These are phyloP conservation scores for Hippolais icterina DNA, from an alignment of 2,113 vertebrate genomes.

Conservation along the genomic window DNA sequence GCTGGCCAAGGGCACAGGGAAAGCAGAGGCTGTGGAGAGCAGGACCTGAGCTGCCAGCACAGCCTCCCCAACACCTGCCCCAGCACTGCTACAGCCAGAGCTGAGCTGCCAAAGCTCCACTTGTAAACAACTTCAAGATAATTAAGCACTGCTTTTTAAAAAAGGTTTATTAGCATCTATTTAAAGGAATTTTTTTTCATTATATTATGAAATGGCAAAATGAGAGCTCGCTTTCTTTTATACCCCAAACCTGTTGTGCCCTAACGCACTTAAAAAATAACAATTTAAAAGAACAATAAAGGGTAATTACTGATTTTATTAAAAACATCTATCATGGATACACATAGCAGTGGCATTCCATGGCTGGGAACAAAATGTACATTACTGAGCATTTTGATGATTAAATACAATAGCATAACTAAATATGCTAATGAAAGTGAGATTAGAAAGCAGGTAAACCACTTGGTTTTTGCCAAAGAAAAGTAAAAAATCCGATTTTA, in stretches of 20 bases:
- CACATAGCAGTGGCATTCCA: constrained; percentile 50
- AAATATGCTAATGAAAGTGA: constrained; percentile 71
- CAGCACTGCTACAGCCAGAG: background rate
- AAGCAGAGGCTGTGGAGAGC: background rate
- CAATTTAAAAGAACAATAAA: constrained; percentile 64
- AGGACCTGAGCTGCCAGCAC: background rate
- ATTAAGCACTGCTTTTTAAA: background rate
- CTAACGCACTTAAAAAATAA: constrained; percentile 48
- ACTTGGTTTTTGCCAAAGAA: background rate
- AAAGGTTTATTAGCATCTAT: background rate
- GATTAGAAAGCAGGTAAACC: background rate
- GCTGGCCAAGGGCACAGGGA: background rate
- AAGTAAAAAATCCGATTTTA: background rate
- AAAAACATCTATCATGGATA: constrained; percentile 76
- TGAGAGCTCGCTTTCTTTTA: background rate
- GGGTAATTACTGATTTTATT: constrained; percentile 79
- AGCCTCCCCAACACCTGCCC: background rate
- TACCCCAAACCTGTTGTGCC: background rate
- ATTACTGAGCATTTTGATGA: constrained; percentile 62
- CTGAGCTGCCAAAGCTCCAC: background rate
- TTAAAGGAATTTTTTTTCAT: background rate
- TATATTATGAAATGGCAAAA: background rate
- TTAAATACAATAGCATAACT: constrained; percentile 72
- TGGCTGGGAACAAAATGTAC: constrained; percentile 62
- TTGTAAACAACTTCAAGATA: background rate